Evolutionary conservation across 2,113 vertebrate genomes (phyloP).

Genomic region (Gallinago jamesoni): DNA sequence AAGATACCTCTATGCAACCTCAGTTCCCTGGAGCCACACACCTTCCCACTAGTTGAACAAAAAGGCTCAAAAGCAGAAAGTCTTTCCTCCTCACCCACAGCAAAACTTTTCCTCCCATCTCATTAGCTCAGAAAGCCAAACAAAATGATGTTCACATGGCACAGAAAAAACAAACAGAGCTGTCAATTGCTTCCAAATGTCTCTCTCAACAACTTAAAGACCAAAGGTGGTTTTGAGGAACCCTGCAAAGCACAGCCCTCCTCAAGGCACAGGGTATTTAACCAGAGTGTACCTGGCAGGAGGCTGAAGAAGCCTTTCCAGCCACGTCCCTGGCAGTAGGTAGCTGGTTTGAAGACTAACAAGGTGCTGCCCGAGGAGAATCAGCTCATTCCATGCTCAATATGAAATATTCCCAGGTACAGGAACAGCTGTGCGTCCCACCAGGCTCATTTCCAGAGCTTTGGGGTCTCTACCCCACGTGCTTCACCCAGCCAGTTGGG

Average conservation of each 20-base stretch:
- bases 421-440: neutral
- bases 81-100: neutral
- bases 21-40: neutral
- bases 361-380: neutral
- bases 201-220: neutral
- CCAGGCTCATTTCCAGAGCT: neutral
- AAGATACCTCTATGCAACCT: neutral
- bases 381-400: neutral
- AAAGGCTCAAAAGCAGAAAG: neutral
- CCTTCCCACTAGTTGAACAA: neutral
- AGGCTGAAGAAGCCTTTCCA: neutral
- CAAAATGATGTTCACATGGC: fast-evolving
- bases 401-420: neutral
- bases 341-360: neutral
- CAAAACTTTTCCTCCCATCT: neutral
- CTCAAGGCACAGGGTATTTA: neutral
- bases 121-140: neutral
- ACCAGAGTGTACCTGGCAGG: neutral
- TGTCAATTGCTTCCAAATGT: neutral
- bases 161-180: neutral
- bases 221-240: neutral
- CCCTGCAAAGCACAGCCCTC: neutral
- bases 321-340: fast-evolving
- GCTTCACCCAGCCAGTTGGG: neutral
- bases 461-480: neutral